These are phyloP conservation scores for Ormyrus pomaceus DNA, from an alignment of 2,888 invertebrate genomes.

Conservation along the genomic window DNA sequence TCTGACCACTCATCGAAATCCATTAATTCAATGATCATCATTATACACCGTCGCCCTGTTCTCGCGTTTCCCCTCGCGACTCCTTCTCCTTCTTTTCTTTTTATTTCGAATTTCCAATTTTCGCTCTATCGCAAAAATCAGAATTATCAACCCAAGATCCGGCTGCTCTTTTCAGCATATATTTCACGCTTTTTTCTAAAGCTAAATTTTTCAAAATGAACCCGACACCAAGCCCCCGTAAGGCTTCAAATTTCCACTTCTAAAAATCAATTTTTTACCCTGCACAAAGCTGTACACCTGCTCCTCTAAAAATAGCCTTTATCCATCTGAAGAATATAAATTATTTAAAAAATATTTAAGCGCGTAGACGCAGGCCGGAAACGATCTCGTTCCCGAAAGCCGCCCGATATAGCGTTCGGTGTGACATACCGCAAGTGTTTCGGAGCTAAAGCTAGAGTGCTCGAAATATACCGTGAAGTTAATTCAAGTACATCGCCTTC, in stretches of 20 bases:
- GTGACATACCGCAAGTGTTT: slow-evolving; percentile 68
- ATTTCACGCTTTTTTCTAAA: too few species aligned
- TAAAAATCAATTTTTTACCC: slow-evolving; percentile 27
- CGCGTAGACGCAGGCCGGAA: slow-evolving; percentile 37
- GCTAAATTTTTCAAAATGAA: slow-evolving; percentile 15
- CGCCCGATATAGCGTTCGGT: slow-evolving; percentile 58
- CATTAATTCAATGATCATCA: slow-evolving; percentile 22
- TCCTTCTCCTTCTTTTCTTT: too few species aligned
- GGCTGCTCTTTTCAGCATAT: too few species aligned
- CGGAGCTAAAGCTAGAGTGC: slow-evolving; percentile 70
- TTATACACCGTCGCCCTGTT: neutral
- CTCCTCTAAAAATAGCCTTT: neutral
- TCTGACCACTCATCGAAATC: slow-evolving; percentile 20
- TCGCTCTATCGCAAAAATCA: too few species aligned
- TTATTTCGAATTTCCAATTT: too few species aligned
- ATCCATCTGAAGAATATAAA: too few species aligned
- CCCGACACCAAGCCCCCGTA: slow-evolving; percentile 1
- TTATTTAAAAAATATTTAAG: too few species aligned
- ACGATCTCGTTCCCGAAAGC: slow-evolving; percentile 45
- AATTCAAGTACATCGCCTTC: slow-evolving; percentile 71
- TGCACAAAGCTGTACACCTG: neutral
- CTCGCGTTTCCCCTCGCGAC: too few species aligned
- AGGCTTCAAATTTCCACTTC: slow-evolving; percentile 23
- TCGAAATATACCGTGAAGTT: slow-evolving; percentile 70
- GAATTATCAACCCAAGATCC: too few species aligned